Base-by-base conservation (phyloP, 2,888 invertebrate species). In the Aleiodes testaceus region DNA sequence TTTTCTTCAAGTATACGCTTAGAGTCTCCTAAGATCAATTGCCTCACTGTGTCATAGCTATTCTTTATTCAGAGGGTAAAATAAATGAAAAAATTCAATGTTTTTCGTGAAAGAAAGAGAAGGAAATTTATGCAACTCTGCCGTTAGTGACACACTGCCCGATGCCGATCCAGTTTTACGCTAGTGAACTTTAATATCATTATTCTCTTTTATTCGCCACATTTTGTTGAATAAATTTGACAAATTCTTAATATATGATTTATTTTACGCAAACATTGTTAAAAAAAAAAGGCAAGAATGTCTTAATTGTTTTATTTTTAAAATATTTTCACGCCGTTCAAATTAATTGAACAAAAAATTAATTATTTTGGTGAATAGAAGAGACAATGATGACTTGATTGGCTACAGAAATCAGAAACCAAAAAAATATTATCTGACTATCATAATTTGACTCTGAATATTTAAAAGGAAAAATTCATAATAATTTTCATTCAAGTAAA, bases 41-140 rank as follows among this genome's bases (percentile, higher is more conserved):
- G 85, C 85, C 82, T 85, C 85, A 85, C 85, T 85, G 82, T 85
- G 84, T 83, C 84, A 84, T 82, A 79, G 80, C 82, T 81, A 79
- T 77, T 72, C 65, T 16, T 64, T 64, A 11, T 42, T 44, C 26
- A 59, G 18, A 55, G 14, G 18, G 20, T 53, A 11, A 26, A 45
- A 63, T 11, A n/a, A n/a, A 49, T 22, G 4, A 52, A 30, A 16
- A 53, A 44, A 45, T 30, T 26, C 11, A 66, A 45, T 1, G 1
- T 20, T 30, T n/a, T 47, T 11, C 7, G 22, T 47, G 11, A 26
- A 26, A 26, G 26, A 26, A 26, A 26, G 1, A 26, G 5, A 26
- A 26, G 26, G 49, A 11, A 65, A 72, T 67, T 78, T 78, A 77
- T 79, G 79, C 80, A 79, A 83, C 81, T 84, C 84, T 84, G 85